Evolutionary conservation across 64 coral and sea anemone species (phyloP).

Genomic region (Montipora capricornis): DNA sequence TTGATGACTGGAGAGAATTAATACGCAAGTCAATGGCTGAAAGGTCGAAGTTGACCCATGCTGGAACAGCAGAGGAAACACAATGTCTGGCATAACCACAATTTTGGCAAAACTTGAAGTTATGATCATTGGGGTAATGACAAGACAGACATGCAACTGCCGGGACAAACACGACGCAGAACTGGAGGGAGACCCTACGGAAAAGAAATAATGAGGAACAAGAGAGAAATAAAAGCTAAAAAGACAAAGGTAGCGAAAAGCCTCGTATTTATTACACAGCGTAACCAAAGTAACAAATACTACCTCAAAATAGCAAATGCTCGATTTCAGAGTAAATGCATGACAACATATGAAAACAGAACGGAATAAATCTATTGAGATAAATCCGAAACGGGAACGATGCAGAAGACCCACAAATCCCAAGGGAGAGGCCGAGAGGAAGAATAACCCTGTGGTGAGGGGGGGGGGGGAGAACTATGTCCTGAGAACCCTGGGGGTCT

Average conservation of each 20-base stretch:
- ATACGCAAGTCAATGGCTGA: conserved; percentile 43
- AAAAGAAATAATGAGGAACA: background rate
- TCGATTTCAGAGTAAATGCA: background rate
- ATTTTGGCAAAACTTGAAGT: conserved; percentile 63
- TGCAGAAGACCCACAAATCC: conserved; percentile 40
- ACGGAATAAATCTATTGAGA: background rate
- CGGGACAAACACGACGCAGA: conserved; percentile 23
- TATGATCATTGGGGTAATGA: conserved; percentile 49
- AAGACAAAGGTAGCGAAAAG: background rate
- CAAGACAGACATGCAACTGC: conserved; percentile 55
- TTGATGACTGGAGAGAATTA: background rate
- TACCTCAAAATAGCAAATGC: background rate
- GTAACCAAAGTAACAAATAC: no score
- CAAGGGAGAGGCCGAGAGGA: conserved; percentile 31
- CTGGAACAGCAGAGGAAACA: background rate
- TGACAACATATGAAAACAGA: background rate
- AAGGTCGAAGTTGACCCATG: conserved; percentile 18
- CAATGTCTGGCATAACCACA: conserved; percentile 44
- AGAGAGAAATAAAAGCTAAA: background rate
- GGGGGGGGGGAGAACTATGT: background rate
- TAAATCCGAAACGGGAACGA: background rate
- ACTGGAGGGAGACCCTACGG: background rate
- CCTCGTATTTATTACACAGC: background rate
- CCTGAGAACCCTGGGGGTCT: background rate
- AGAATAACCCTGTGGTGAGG: background rate